Evolutionary conservation across 2,113 vertebrate genomes (phyloP), one percentile per base, ranked within the genome.

Genomic region (Anoura caudifer): DNA sequence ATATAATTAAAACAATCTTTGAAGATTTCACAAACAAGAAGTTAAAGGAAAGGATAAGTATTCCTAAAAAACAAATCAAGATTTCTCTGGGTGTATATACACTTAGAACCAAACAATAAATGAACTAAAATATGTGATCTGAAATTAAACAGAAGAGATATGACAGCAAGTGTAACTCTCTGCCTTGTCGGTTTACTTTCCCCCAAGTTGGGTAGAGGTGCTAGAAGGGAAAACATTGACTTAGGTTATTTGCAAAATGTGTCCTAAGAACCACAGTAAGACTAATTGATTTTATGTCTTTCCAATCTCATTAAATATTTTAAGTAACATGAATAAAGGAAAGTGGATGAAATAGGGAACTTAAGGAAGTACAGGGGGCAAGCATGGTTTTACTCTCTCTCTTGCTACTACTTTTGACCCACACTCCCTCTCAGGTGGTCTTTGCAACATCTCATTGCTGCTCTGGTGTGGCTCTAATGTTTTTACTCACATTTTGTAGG

Each of bases 171-270:
- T 77, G 50, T 85, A 94, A 76, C 56, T 3, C 1, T 14, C 24
- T 36, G 2, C 28, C 31, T 31, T 54, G 41, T 70, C 47, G 54
- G 11, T 4, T 95, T 90, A 47, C 13, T 11, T 92, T 63, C 69
- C 15, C 54, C 45, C 15, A 65, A 12, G 9, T 12, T 83, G 33
- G 15, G 14, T 38, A 82, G 17, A 12, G 36, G 16, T 83, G 4
- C n/a, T 77, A 20, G 28, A 90, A 83, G 59, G 80, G 59, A 96
- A 61, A 92, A 91, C 15, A n/a, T 5, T 65, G 28, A 41, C 28
- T 31, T 79, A 63, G 22, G 28, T 90, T 94, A 86, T 85, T 92
- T 93, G 41, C 84, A 92, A 86, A 76, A 89, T 93, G 31, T 17
- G 9, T 91, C 31, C 14, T 72, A 65, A 80, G 50, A 79, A 26